A percentile compares a stretch with the other conserved stretches of the same genome.
Evolutionary conservation across 1,140 invertebrate species (phyloP).

Genomic region (Hyposmocoma kahamanoa): DNA sequence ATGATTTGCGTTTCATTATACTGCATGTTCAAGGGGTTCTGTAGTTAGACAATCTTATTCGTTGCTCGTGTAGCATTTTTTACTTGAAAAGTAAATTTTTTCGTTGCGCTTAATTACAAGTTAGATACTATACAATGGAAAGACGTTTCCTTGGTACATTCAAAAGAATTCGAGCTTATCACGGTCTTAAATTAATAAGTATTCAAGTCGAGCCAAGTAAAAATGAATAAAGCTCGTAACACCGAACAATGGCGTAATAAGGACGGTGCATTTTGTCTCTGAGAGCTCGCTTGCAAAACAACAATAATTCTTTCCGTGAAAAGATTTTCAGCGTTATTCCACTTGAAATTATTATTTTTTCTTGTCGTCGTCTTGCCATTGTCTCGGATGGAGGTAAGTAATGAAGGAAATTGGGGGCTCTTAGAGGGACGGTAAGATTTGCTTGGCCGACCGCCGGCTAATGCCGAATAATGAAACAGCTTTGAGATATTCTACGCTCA

Average conservation of each 20-base stretch:
- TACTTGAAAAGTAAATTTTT: constrained; percentile 9
- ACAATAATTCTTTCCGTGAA: constrained; percentile 72
- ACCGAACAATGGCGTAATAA: constrained; percentile 70
- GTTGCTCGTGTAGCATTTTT: no score
- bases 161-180: constrained; percentile 71
- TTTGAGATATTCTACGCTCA: constrained; percentile 52
- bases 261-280: constrained; percentile 70
- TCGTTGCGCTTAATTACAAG: constrained; percentile 44
- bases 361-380: constrained; percentile 68
- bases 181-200: constrained; percentile 72
- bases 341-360: constrained; percentile 73
- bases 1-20: constrained; percentile 40
- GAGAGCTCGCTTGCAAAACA: constrained; percentile 70
- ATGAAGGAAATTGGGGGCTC: constrained; percentile 70
- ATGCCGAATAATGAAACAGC: constrained; percentile 67
- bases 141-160: constrained; percentile 65
- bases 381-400: constrained; percentile 70
- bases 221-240: constrained; percentile 71
- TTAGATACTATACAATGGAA: constrained; percentile 64
- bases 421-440: constrained; percentile 62
- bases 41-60: no score
- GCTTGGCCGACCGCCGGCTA: constrained; percentile 57
- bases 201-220: constrained; percentile 72
- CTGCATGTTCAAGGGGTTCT: no score
- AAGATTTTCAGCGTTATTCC: constrained; percentile 73